Conservation (phyloP, 2,797 vertebrate genomes). For the Sebastes dallii region DNA sequence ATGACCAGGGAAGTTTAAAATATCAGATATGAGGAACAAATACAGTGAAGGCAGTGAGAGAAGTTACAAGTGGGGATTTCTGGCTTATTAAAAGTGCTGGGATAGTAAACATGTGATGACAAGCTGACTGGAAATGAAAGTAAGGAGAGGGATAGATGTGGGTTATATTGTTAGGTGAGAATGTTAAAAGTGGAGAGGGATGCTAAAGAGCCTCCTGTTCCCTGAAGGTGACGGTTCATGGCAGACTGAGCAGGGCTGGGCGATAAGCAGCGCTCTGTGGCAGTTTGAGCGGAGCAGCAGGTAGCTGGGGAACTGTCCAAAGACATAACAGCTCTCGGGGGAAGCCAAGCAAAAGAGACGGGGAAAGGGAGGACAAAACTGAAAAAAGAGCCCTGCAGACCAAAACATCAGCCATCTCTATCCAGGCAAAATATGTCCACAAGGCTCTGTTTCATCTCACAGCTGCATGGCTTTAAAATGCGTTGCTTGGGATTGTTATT, state of each 20-base stretch:
- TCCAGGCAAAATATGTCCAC: conserved; percentile 53
- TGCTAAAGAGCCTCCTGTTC: conserved; percentile 13
- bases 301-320: conserved; percentile 77
- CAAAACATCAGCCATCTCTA: conserved; percentile 31
- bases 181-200: neutral
- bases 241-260: conserved; percentile 25
- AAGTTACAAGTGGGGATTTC: neutral
- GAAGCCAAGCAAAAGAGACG: conserved; percentile 76
- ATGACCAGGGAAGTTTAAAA: neutral
- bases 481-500: conserved; percentile 12
- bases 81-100: neutral
- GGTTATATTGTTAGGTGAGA: neutral
- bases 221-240: conserved; percentile 17
- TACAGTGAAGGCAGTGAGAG: neutral
- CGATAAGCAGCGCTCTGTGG: conserved; percentile 41
- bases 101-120: neutral
- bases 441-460: conserved; percentile 40
- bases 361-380: conserved; percentile 19
- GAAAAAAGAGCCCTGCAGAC: conserved; percentile 42
- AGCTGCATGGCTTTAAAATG: conserved; percentile 29
- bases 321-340: conserved; percentile 68
- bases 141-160: neutral
- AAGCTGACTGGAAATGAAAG: neutral
- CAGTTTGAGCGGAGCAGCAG: conserved; percentile 75
- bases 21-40: neutral